Evolutionary conservation across 2,797 vertebrate genomes (phyloP), one percentile per base, ranked within the genome.

Genomic region (Rhinogobio ventralis): DNA sequence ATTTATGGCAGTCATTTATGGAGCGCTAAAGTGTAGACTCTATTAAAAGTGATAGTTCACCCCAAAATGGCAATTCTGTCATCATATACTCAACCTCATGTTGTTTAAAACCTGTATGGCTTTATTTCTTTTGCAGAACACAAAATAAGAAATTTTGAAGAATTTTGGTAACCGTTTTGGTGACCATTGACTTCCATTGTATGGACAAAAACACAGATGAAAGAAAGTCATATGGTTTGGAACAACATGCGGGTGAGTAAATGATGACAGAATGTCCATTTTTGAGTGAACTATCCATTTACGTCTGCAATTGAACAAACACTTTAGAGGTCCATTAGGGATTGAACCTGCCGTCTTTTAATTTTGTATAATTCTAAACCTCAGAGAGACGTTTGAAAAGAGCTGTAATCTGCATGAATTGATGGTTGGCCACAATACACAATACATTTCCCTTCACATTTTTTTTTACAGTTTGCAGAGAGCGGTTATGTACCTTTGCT

Each of bases 301-400:
- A 39, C 25, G 23, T 39, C 64, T 69, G 30, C 57, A 39, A 66
- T 28, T 82, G 25, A 49, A 79, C 42, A 64, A 72, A 82, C 39
- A 64, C 23, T 74, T 82, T 25, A 33, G 13, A 33, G 42, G 14
- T 66, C 25, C 57, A 25, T 49, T 51, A 66, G 57, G 14, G 9
- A 82, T 20, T 66, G 30, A 51, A 49, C 20, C 57, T 36, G 42
- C 13, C 7, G 7, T 74, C 9, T 62, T 74, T 46, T 82, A 17
- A 51, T 82, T 82, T 75, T 2, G 30, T 33, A 28, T 33, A 75
- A 82, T 45, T 74, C 14, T 75, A 53, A 74, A 66, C 57, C 81
- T 74, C 30, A 2, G 45, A 82, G 30, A 64, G 46, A 82, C 23
- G 13, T 51, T 39, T 60, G 8, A 82, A 57, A 30, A 25, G 20